Evolutionary conservation across 2,888 invertebrate species (phyloP).

Genomic region (Deilephila porcellus): DNA sequence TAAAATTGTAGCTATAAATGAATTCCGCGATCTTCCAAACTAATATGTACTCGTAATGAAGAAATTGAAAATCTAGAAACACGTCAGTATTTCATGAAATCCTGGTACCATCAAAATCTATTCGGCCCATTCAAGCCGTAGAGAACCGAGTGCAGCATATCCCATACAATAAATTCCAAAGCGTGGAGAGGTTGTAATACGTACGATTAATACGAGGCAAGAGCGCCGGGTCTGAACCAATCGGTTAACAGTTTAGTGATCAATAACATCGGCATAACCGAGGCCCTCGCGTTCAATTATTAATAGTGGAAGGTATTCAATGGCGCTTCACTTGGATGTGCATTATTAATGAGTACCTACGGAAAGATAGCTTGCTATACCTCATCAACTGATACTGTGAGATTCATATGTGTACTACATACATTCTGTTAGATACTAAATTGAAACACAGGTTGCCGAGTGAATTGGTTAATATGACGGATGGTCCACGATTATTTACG

Average conservation of each 20-base stretch:
- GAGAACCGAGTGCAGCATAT: neutral
- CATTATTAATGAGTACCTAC: constrained; percentile 48
- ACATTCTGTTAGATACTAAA: too few relatives aligned
- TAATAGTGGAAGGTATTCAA: constrained; percentile 49
- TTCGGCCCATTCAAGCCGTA: neutral
- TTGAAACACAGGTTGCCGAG: too few relatives aligned
- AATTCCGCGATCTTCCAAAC: too few relatives aligned
- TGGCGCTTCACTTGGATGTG: constrained; percentile 44
- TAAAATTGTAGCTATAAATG: too few relatives aligned
- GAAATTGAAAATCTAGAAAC: too few relatives aligned
- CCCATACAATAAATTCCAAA: neutral
- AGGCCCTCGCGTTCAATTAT: constrained; percentile 52
- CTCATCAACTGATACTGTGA: constrained; percentile 1
- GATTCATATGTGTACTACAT: constrained; percentile 46
- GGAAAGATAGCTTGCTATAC: neutral
- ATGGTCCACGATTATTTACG: too few relatives aligned
- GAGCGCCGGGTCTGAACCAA: constrained; percentile 27
- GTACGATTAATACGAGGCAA: neutral
- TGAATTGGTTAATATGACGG: too few relatives aligned
- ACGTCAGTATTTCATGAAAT: too few relatives aligned
- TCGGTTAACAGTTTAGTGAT: constrained; percentile 39
- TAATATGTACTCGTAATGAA: too few relatives aligned
- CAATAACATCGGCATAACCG: constrained; percentile 48
- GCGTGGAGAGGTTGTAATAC: neutral
- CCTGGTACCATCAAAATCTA: too few relatives aligned